A percentile compares a stretch with the other conserved stretches of the same genome.
Conservation (phyloP, 2,888 invertebrate genomes). For the Drosophila fulvimacula region DNA sequence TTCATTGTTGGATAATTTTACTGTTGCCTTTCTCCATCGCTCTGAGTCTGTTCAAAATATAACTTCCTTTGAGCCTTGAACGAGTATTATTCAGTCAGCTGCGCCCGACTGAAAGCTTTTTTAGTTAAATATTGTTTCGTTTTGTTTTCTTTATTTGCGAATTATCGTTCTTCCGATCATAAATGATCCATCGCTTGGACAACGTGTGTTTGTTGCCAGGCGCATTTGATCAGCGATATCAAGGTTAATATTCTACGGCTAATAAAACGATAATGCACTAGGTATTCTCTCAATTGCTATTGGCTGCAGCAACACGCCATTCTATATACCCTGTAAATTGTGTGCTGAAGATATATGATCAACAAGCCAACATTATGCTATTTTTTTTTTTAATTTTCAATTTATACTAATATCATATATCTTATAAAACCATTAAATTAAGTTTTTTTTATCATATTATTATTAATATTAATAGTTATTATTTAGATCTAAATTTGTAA, state of each 20-base stretch:
- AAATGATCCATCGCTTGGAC: slow-evolving; percentile 19
- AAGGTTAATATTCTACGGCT: slow-evolving; percentile 24
- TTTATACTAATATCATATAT: not conserved
- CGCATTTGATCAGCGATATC: slow-evolving; percentile 24
- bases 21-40: too few relatives aligned
- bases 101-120: not conserved
- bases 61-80: too few relatives aligned
- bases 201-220: slow-evolving; percentile 37
- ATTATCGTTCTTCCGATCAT: slow-evolving; percentile 5
- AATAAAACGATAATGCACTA: slow-evolving; percentile 41
- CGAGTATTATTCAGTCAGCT: not conserved
- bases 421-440: too few relatives aligned
- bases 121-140: not conserved
- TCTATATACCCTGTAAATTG: slow-evolving; percentile 31
- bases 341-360: not conserved
- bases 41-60: too few relatives aligned
- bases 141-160: not conserved
- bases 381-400: not conserved
- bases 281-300: slow-evolving; percentile 33
- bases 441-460: too few relatives aligned
- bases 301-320: slow-evolving; percentile 27
- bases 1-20: too few relatives aligned
- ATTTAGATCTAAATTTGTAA: too few relatives aligned
- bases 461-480: too few relatives aligned
- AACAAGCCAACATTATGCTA: not conserved